phyloP scores from a whole-genome alignment of 1,140 invertebrate genomes.

The Saccostrea glomerata region DNA sequence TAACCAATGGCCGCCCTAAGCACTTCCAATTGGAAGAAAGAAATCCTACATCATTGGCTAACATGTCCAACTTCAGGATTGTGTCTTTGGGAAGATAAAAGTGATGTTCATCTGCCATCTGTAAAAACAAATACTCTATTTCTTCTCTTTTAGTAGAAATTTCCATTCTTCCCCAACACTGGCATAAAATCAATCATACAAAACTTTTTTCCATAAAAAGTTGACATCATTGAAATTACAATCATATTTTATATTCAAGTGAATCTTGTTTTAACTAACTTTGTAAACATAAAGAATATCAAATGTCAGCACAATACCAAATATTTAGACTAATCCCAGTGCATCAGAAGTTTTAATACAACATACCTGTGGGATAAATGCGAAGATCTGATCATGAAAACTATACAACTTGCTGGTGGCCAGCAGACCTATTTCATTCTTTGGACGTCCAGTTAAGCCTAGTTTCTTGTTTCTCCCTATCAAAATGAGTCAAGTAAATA shows the following conservation, averaged over 20 bases:
- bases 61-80: constrained; percentile 75
- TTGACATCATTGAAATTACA: background rate
- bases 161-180: background rate
- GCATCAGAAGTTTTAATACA: background rate
- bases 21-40: constrained; percentile 80
- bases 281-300: background rate
- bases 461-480: constrained; percentile 92
- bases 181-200: background rate
- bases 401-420: constrained; percentile 99
- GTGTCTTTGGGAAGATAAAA: constrained; percentile 78
- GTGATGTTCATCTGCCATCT: constrained; percentile 84
- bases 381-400: constrained; percentile 96
- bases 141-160: background rate
- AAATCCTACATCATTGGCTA: constrained; percentile 76
- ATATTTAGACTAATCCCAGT: background rate
- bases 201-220: background rate
- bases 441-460: constrained; percentile 94
- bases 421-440: constrained; percentile 96
- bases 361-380: constrained; percentile 97
- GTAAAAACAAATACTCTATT: constrained; percentile 62
- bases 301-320: background rate
- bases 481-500: constrained; percentile 23
- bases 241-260: background rate
- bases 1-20: constrained; percentile 77
- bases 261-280: background rate